Evolutionary conservation across 2,113 vertebrate genomes (phyloP).

Genomic region (Anhinga anhinga): DNA sequence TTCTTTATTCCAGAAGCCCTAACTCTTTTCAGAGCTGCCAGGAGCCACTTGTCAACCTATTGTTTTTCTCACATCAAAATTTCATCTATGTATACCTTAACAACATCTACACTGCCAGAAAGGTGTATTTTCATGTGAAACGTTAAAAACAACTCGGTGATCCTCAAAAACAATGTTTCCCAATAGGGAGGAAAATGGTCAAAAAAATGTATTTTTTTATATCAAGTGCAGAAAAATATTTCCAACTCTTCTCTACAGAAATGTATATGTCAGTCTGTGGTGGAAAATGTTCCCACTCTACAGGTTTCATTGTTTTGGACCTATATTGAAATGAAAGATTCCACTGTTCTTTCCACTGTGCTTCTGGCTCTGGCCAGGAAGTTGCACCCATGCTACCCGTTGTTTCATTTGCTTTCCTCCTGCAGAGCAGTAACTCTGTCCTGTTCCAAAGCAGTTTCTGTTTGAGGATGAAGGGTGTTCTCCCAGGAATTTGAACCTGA

Average conservation of each 20-base stretch:
- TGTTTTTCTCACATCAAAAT: background rate
- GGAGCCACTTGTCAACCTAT: background rate
- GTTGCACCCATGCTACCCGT: background rate
- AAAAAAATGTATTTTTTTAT: background rate
- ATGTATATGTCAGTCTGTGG: background rate
- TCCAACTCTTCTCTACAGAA: background rate
- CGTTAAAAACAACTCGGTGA: background rate
- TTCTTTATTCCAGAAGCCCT: background rate
- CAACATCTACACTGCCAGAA: background rate
- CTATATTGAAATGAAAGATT: background rate
- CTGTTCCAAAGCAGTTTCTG: background rate
- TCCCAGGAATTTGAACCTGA: background rate
- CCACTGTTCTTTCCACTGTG: background rate
- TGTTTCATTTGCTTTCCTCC: background rate
- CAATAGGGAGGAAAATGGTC: background rate
- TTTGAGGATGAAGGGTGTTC: background rate
- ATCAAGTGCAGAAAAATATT: background rate
- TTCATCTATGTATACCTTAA: background rate
- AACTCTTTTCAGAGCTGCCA: background rate
- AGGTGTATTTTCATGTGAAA: background rate
- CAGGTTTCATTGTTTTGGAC: background rate
- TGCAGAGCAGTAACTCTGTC: background rate
- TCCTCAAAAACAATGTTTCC: background rate
- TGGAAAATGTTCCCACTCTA: background rate
- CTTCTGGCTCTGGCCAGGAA: background rate